Conservation (phyloP, 2,797 vertebrate species). For the Pampus argenteus region DNA sequence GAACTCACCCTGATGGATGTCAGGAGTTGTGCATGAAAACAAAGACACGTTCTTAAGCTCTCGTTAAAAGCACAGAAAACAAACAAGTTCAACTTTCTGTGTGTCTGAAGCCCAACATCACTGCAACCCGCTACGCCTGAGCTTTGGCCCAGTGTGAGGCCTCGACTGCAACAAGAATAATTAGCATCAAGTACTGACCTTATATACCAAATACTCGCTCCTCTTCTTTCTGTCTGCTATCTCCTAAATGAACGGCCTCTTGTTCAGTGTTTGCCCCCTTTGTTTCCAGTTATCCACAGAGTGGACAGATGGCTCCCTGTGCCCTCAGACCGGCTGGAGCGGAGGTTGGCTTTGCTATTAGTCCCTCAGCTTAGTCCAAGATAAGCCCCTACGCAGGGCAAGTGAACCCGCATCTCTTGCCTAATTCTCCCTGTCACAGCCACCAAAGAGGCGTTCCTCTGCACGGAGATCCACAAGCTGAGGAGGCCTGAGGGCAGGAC, state of each 20-base stretch:
- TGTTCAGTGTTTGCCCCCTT: conserved; percentile 79
- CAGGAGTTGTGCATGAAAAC: conserved; percentile 60
- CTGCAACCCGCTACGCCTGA: conserved; percentile 28
- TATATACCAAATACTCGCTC: conserved; percentile 63
- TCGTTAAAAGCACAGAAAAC: conserved; percentile 4
- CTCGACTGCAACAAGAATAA: conserved; percentile 58
- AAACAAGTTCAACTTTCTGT: conserved; percentile 40
- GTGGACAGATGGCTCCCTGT: conserved; percentile 90
- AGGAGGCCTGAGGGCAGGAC: conserved; percentile 87
- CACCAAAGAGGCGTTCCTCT: conserved; percentile 87
- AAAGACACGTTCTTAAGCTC: conserved; percentile 36
- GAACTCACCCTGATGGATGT: conserved; percentile 59
- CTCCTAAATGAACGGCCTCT: conserved; percentile 71
- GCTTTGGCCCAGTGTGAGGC: conserved; percentile 45
- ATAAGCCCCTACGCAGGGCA: conserved; percentile 88
- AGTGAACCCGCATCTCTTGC: conserved; percentile 85
- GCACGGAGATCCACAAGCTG: conserved; percentile 83
- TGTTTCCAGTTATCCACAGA: conserved; percentile 85
- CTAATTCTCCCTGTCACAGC: conserved; percentile 90
- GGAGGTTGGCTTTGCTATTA: conserved; percentile 86
- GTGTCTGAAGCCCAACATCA: conserved; percentile 19
- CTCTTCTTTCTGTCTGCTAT: conserved; percentile 72
- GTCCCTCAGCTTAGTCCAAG: conserved; percentile 88
- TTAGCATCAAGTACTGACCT: conserved; percentile 84
- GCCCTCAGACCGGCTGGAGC: conserved; percentile 85